Evolutionary conservation across 2,888 invertebrate species (phyloP).

Genomic region (Maniola hyperantus): DNA sequence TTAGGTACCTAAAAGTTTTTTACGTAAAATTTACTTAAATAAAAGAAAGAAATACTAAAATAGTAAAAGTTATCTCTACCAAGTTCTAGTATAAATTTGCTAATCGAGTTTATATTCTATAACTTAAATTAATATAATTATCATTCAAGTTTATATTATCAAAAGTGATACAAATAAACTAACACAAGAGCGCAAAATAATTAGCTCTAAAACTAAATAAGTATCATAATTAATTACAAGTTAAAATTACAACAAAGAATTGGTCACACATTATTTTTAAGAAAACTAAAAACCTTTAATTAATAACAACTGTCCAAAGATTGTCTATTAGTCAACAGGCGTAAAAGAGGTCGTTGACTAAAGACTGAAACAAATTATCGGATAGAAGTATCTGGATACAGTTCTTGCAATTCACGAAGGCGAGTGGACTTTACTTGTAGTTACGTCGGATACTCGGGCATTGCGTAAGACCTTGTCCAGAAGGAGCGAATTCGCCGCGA

Average conservation of each 20-base stretch:
- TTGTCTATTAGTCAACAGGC: no score
- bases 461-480: no score
- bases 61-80: neutral
- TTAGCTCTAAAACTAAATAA: no score
- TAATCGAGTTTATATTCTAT: neutral
- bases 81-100: neutral
- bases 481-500: no score
- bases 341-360: no score
- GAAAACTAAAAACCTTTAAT: neutral
- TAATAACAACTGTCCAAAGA: no score
- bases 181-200: no score
- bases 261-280: neutral
- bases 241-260: neutral
- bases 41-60: neutral
- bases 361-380: no score
- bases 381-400: no score
- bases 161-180: neutral
- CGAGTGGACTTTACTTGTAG: no score
- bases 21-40: neutral
- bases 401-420: no score
- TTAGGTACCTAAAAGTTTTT: neutral
- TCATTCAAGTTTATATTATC: neutral
- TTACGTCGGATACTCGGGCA: no score
- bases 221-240: neutral
- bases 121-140: neutral